phyloP scores from a whole-genome alignment of 2,888 invertebrate genomes.

The Cryptosula pallasiana region DNA sequence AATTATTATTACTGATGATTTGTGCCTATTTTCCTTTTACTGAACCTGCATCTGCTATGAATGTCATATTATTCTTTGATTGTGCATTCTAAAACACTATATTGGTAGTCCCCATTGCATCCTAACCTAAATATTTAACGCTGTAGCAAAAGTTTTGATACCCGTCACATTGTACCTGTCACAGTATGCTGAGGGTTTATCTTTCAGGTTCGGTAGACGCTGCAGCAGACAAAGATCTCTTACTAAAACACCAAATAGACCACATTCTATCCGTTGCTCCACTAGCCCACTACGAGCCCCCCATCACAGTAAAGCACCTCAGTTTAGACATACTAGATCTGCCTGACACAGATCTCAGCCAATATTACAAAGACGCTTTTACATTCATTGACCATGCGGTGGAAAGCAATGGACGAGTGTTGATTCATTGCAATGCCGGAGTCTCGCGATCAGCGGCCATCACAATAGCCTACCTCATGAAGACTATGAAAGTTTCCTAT shows the following conservation, averaged over 20 bases:
- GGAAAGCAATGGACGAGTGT: conserved; percentile 58
- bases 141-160: too few relatives aligned
- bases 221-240: conserved; percentile 59
- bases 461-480: conserved; percentile 75
- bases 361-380: conserved; percentile 55
- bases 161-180: too few relatives aligned
- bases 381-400: conserved; percentile 63
- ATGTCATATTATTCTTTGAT: too few relatives aligned
- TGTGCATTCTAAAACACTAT: too few relatives aligned
- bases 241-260: conserved; percentile 62
- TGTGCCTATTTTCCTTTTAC: too few relatives aligned
- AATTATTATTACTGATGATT: too few relatives aligned
- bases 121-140: too few relatives aligned
- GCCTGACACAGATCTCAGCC: conserved; percentile 43
- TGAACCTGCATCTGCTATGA: too few relatives aligned
- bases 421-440: conserved; percentile 89
- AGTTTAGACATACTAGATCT: conserved; percentile 57
- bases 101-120: too few relatives aligned
- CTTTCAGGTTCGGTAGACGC: conserved; percentile 80
- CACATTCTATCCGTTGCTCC: conserved; percentile 70
- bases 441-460: conserved; percentile 77
- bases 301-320: conserved; percentile 50
- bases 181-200: too few relatives aligned
- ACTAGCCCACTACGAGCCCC: conserved; percentile 57
- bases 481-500: conserved; percentile 56